phyloP scores from a whole-genome alignment of 2,113 vertebrate genomes.

The Axis porcinus region DNA sequence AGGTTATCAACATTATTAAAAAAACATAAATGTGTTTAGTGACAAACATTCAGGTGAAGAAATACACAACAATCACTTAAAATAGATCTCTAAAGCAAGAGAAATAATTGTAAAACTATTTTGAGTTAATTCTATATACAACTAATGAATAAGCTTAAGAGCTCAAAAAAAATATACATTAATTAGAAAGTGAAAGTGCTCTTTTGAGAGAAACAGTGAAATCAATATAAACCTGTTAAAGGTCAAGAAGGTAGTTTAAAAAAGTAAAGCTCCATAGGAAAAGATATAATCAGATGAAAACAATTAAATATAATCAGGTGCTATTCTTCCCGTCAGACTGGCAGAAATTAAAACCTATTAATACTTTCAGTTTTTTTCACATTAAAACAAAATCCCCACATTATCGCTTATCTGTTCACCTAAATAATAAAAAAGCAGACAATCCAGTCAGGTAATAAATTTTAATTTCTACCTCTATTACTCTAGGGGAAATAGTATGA shows the following conservation, averaged over 20 bases:
- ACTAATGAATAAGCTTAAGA: constrained; percentile 21
- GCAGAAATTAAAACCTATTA: constrained; percentile 20
- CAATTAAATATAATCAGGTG: background rate
- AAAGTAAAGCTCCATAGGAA: constrained; percentile 35
- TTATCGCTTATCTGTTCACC: background rate
- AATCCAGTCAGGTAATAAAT: background rate
- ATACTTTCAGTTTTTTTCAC: background rate
- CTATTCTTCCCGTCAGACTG: background rate
- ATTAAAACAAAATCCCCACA: background rate
- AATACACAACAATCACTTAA: constrained; percentile 22
- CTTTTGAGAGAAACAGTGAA: background rate
- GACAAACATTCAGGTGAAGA: constrained; percentile 27
- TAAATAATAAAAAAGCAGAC: constrained; percentile 27
- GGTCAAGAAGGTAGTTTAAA: background rate
- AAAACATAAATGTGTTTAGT: background rate
- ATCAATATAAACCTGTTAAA: constrained; percentile 15
- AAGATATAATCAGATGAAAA: constrained; percentile 2
- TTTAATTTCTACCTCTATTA: constrained; percentile 29
- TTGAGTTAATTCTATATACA: constrained; percentile 39
- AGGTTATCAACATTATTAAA: background rate
- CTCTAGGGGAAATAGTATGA: background rate
- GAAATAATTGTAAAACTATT: constrained; percentile 15
- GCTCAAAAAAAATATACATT: background rate
- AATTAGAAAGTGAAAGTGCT: background rate
- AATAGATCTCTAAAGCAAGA: background rate